Evolutionary conservation across 1,140 invertebrate genomes (phyloP), one percentile per base, ranked within the genome.

Genomic region (Galleria mellonella): DNA sequence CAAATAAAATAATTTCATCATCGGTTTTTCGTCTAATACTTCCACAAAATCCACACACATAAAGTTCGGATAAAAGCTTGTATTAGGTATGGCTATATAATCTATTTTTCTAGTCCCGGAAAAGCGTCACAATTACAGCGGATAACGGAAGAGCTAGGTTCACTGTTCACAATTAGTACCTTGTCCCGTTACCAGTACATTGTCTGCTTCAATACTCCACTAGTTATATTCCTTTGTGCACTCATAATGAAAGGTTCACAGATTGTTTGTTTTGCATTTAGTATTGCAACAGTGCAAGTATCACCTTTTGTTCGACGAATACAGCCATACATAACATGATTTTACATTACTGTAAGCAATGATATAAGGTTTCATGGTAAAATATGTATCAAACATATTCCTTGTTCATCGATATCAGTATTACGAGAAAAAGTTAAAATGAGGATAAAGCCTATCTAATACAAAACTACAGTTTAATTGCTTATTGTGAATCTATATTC

Each of bases 141-240:
- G 59, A 47, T 75, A 73, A 68, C 72, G 74, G 72, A 72, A 82
- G 71, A 71, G 57, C 59, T 65, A 55, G 58, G 56, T 66, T 58
- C 65, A 64, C 68, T 54, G 70, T 75, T 74, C 72, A 73, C 70
- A 82, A 84, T 84, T 84, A 82, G 76, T 72, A 56, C 58, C 67
- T 64, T 49, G 69, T 77, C 62, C 77, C 77, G 81, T 84, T 84
- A 84, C 67, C 51, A 54, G 45, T 61, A 51, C 81, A 79, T 84
- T 82, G 81, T 84, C 70, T 63, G 69, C 65, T 60, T 67, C 73
- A 58, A 69, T 74, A 72, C 71, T 64, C 55, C 41, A 55, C 58
- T 55, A 60, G 60, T 73, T 72, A 65, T 72, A 66, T 66, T 63
- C 69, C 77, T 76, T 74, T 79, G 73, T 78, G 56, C 51, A 61